Evolutionary conservation across 2,797 vertebrate species (phyloP).

Genomic region (Argyrosomus regius): DNA sequence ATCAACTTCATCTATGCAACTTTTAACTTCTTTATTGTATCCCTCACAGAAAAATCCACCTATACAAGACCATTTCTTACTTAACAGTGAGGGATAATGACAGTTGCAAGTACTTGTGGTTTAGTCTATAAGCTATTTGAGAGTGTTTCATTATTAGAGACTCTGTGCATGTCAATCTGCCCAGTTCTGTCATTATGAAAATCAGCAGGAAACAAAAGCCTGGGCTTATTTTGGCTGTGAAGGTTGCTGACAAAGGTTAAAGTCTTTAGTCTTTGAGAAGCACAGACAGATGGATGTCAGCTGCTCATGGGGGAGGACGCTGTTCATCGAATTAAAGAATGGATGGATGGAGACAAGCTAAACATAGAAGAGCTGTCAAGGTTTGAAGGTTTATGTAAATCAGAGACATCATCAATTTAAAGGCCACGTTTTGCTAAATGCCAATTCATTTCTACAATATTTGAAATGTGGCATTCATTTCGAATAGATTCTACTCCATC

Average conservation of each 20-base stretch:
- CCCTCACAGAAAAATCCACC: background rate
- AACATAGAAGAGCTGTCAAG: background rate
- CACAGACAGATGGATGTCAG: slow-evolving; percentile 54
- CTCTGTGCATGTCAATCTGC: background rate
- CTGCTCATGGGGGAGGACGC: background rate
- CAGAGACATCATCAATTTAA: background rate
- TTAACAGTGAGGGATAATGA: background rate
- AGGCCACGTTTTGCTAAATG: background rate
- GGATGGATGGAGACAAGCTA: background rate
- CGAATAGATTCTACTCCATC: background rate
- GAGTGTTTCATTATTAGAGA: background rate
- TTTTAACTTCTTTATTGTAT: background rate
- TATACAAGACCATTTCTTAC: background rate
- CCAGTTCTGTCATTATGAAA: slow-evolving; percentile 14
- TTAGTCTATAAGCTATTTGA: background rate
- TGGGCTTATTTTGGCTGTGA: slow-evolving; percentile 14
- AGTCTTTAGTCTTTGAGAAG: slow-evolving; percentile 27
- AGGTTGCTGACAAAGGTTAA: slow-evolving; percentile 43
- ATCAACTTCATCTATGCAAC: background rate
- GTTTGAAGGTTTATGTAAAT: slow-evolving; percentile 11
- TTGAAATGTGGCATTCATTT: background rate
- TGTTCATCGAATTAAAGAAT: slow-evolving; percentile 3
- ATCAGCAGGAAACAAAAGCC: slow-evolving; percentile 3
- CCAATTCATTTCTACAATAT: too few species aligned
- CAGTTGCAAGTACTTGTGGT: background rate